Conservation (phyloP, 2,797 vertebrate genomes). For the Oryzias dopingdopingensis region DNA sequence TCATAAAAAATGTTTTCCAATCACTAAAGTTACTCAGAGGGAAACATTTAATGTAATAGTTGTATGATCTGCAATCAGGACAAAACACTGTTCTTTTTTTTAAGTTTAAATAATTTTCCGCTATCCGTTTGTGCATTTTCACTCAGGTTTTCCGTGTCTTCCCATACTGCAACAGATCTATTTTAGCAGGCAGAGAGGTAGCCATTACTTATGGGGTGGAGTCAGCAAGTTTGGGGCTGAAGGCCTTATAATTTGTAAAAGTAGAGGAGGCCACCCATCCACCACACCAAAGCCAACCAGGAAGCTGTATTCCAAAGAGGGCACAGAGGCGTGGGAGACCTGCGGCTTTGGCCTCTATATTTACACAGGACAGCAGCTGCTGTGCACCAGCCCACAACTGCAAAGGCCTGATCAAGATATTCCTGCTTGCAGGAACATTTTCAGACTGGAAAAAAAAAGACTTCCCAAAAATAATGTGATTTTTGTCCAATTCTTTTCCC, state of each 20-base stretch:
- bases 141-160: constrained; percentile 33
- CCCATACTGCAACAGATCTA: constrained; percentile 60
- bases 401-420: constrained; percentile 47
- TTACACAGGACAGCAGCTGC: constrained; percentile 73
- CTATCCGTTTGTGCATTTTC: constrained; percentile 6
- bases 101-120: no score
- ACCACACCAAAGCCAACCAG: constrained; percentile 77
- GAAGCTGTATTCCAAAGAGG: constrained; percentile 63
- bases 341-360: constrained; percentile 73
- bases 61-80: no score
- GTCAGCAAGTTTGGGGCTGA: constrained; percentile 65
- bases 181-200: constrained; percentile 69
- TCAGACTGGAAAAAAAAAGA: constrained; percentile 16
- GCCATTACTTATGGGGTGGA: constrained; percentile 81
- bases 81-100: no score
- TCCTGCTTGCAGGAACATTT: constrained; percentile 52
- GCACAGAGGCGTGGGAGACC: constrained; percentile 72
- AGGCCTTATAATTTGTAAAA: constrained; percentile 80
- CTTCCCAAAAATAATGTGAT: constrained; percentile 8
- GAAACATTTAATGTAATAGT: no score
- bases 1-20: no score
- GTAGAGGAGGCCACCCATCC: constrained; percentile 70
- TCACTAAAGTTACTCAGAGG: no score
- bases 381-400: constrained; percentile 49
- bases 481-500: constrained; percentile 16